Evolutionary conservation across 2,888 invertebrate genomes (phyloP).

Genomic region (Apotomis betuletana): DNA sequence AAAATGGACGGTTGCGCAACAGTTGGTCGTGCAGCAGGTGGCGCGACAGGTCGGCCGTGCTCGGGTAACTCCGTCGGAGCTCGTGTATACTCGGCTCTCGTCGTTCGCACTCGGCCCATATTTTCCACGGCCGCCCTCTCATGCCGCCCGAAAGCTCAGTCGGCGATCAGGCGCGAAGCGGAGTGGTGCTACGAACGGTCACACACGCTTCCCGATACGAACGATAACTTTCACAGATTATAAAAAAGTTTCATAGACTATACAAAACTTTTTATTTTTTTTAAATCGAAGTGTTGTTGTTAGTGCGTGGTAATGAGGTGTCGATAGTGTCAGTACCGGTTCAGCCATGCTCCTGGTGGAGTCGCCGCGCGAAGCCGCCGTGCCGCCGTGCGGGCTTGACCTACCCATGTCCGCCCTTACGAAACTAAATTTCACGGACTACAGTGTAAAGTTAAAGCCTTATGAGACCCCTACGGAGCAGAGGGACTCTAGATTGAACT

Average conservation of each 20-base stretch:
- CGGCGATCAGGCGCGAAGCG: constrained; percentile 69
- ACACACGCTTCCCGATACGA: constrained; percentile 58
- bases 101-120: constrained; percentile 57
- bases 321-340: constrained; percentile 61
- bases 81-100: constrained; percentile 54
- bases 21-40: constrained; percentile 81
- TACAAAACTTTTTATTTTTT: constrained; percentile 20
- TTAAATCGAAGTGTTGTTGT: constrained; percentile 22
- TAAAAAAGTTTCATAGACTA: constrained; percentile 34
- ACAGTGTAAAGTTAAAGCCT: constrained; percentile 76
- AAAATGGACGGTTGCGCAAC: constrained; percentile 82
- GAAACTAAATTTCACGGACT: constrained; percentile 78
- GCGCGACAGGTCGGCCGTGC: constrained; percentile 72
- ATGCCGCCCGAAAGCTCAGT: constrained; percentile 81
- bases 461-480: constrained; percentile 63
- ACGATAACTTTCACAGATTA: constrained; percentile 48
- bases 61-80: constrained; percentile 44
- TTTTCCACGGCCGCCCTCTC: constrained; percentile 78
- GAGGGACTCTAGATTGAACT: constrained; percentile 68
- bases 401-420: constrained; percentile 77
- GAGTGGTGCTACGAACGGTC: constrained; percentile 61
- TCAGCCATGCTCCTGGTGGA: constrained; percentile 89
- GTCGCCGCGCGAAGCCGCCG: constrained; percentile 89
- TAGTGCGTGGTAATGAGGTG: constrained; percentile 55
- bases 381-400: constrained; percentile 79